Base-by-base conservation (phyloP, 2,797 vertebrate species). In the Poeciliopsis turneri region DNA sequence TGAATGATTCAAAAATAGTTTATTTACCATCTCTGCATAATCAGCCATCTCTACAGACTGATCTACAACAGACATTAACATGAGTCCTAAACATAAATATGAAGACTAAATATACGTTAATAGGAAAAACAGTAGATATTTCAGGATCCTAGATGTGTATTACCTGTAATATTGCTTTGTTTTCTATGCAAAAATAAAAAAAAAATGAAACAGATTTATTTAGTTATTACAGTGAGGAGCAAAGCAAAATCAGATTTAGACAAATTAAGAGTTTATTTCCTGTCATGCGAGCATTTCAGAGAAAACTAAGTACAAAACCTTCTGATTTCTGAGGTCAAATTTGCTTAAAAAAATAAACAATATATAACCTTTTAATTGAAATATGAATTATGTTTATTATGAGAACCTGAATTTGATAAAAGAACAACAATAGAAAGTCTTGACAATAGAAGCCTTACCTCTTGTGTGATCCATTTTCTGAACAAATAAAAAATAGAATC, bases 21-120 rank as follows among this genome's bases (percentile, higher is more conserved):
- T 69, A 41, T 69, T 69, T 43, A n/a, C 66, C 66, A 69, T 45
- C 25, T 69, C 66, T 69, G 39, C n/a, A 39, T 43, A n/a, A 39
- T 25, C 39, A n/a, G 13, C 45, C 11, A 15, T 69, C 18, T 23
- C 5, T 11, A n/a, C 25, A 45, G 28, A 33, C 28, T 43, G 20
- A 69, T 25, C 66, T 69, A n/a, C 23, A 69, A 43, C 66, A 11
- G 66, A 45, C 25, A 43, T 30, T 28, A 59, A 59, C 4, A 28
- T 5, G 13, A 61, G 30, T 59, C 4, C 12, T 30, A 3, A 61
- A 7, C 12, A 59, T 0, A 61, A 16, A 33, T 16, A 33, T 30
- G 15, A 6, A 30, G 5, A 30, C 28, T 30, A 30, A 30, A 30
- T 30, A 59, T 16, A 30, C 0, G 3, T 7, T 59, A 30, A 30